A percentile compares a stretch with the other conserved stretches of the same genome.
Conservation (phyloP, 2,113 vertebrate species). For the Pangasianodon hypophthalmus region DNA sequence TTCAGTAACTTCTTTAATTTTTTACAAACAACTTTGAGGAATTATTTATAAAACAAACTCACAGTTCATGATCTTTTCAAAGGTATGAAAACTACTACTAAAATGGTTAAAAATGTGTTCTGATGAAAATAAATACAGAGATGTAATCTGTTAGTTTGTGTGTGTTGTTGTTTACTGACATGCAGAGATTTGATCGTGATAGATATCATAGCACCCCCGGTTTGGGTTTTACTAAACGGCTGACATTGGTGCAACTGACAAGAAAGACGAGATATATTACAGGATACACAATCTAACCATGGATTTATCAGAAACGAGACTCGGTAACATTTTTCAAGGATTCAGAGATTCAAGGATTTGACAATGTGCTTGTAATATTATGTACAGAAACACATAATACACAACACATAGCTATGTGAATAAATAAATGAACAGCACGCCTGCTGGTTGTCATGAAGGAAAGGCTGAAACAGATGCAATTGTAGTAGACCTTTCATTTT, state of each 20-base stretch:
- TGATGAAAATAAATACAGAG: slow-evolving; percentile 82
- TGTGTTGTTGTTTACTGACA: slow-evolving; percentile 48
- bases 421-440: background rate
- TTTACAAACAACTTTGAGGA: slow-evolving; percentile 85
- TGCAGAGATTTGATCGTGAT: background rate
- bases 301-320: background rate
- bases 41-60: slow-evolving; percentile 82
- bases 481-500: too few relatives aligned
- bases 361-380: background rate
- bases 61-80: slow-evolving; percentile 80
- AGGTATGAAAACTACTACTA: slow-evolving; percentile 78
- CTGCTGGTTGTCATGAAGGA: too few relatives aligned
- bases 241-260: background rate
- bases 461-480: too few relatives aligned
- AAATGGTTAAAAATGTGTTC: slow-evolving; percentile 81
- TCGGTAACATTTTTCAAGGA: background rate
- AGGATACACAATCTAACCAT: background rate
- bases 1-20: slow-evolving; percentile 83
- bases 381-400: background rate
- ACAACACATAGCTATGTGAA: background rate
- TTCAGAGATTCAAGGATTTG: background rate
- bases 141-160: slow-evolving; percentile 71
- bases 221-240: background rate
- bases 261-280: background rate
- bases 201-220: background rate